Conservation (phyloP, 2,113 vertebrate genomes). For the Pholis gunnellus region DNA sequence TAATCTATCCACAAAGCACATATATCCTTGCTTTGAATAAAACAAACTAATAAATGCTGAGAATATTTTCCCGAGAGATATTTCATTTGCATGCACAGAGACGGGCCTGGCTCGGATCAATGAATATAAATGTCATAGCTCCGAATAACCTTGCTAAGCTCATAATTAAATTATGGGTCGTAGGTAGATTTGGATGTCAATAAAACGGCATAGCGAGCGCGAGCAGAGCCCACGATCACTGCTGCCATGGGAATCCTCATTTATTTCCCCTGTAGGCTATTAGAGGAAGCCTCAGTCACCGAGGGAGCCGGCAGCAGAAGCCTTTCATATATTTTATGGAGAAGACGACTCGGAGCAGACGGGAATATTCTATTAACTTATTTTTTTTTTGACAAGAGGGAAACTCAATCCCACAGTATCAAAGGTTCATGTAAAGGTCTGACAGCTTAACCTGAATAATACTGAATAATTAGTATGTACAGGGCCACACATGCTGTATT, state of each 20-base stretch:
- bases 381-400: slow-evolving; percentile 36
- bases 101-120: slow-evolving; percentile 17
- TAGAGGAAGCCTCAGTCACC: slow-evolving; percentile 27
- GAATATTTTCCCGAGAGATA: not conserved
- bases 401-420: slow-evolving; percentile 46
- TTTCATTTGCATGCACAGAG: slow-evolving; percentile 7
- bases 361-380: slow-evolving; percentile 45
- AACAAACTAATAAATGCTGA: not conserved
- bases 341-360: slow-evolving; percentile 20
- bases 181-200: slow-evolving; percentile 57
- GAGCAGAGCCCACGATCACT: not conserved
- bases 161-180: slow-evolving; percentile 54
- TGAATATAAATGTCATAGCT: slow-evolving; percentile 34
- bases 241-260: slow-evolving; percentile 33
- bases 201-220: slow-evolving; percentile 3
- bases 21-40: not conserved
- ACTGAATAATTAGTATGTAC: slow-evolving; percentile 31
- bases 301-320: slow-evolving; percentile 16
- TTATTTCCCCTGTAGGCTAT: slow-evolving; percentile 35
- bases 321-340: slow-evolving; percentile 45
- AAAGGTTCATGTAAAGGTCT: slow-evolving; percentile 50
- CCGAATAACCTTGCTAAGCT: slow-evolving; percentile 49
- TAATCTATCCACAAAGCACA: not conserved
- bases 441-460: slow-evolving; percentile 50
- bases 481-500: not conserved